Percentiles rank a stretch among this genome's conserved stretches.
These are phyloP conservation scores for Tillus elongatus DNA, from an alignment of 2,888 invertebrate species.

Conservation along the genomic window DNA sequence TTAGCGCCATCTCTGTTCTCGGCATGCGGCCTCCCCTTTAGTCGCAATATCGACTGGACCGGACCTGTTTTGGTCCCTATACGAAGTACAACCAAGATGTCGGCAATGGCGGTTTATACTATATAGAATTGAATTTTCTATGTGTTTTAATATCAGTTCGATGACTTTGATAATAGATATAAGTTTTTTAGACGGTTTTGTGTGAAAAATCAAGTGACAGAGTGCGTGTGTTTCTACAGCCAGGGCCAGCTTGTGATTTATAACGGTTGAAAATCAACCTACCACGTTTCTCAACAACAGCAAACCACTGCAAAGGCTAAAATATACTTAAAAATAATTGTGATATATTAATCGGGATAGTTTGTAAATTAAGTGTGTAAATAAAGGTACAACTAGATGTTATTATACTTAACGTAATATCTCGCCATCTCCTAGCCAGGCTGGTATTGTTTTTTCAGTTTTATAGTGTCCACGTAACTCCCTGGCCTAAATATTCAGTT, in stretches of 20 bases:
- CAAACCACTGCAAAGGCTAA: background rate
- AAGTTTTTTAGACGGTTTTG: conserved; percentile 18
- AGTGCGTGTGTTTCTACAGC: conserved; percentile 23
- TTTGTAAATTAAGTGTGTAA: too few species aligned
- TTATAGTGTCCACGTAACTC: background rate
- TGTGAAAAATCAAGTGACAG: conserved; percentile 21
- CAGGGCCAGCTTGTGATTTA: background rate
- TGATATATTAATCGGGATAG: background rate
- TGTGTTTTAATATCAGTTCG: conserved; percentile 28
- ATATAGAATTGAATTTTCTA: conserved; percentile 36
- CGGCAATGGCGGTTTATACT: conserved; percentile 36
- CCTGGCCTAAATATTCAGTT: too few species aligned
- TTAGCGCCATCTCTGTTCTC: conserved; percentile 25
- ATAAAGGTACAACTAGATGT: too few species aligned
- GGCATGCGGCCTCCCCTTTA: conserved; percentile 37
- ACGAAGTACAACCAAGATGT: conserved; percentile 41
- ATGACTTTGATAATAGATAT: conserved; percentile 21
- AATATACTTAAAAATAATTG: background rate
- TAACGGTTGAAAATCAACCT: too few species aligned
- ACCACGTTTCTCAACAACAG: too few species aligned
- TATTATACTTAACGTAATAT: background rate
- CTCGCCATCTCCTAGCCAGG: conserved; percentile 4
- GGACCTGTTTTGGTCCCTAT: conserved; percentile 43
- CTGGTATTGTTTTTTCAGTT: conserved; percentile 9
- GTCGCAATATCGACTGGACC: conserved; percentile 39